Base-by-base conservation (phyloP, 2,113 vertebrate species). In the Gobio gobio region DNA sequence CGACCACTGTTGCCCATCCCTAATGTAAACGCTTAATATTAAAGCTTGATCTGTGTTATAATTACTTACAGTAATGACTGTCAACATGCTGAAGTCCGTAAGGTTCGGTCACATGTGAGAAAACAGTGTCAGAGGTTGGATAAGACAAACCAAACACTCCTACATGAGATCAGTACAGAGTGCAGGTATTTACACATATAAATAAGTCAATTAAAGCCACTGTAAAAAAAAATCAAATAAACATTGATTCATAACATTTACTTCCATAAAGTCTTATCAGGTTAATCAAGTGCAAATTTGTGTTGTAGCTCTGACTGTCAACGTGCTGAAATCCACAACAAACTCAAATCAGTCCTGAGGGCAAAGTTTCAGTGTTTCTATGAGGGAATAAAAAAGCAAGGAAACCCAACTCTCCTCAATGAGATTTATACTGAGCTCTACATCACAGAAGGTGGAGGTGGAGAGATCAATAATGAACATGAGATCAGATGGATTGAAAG, bases 371-470 rank as follows among this genome's bases (percentile, higher is more conserved):
- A 83, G n/a, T 74, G 43, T 83, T 58, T 83, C 2, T 4, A 59
- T 75, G 82, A 83, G 20, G 82, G 70, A 59, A 16, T 20, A 59
- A 5, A 54, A n/a, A 13, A 83, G 18, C 45, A 56, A 26, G 45
- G 81, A 1, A 13, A 12, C 13, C 22, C n/a, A 33, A 26, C 6
- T 47, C 36, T 26, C 5, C 68, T 83, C 3, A 43, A 47, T 20
- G 78, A 81, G 14, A 66, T 49, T 24, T 81, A 81, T 18, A 81
- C 78, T 66, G 43, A 81, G 43, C 54, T 75, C 14, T 63, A 75
- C 43, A 75, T 83, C 14, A 83, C 82, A 33, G 82, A 83, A 63
- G n/a, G 70, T 7, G 40, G n/a, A 49, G 10, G 40, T 74, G 63
- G 20, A 51, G 61, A 77, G 6, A 13, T 85, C 14, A 85, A 26